Evolutionary conservation across 2,888 invertebrate species (phyloP), one percentile per base, ranked within the genome.

Genomic region (Herminia tarsipennalis): DNA sequence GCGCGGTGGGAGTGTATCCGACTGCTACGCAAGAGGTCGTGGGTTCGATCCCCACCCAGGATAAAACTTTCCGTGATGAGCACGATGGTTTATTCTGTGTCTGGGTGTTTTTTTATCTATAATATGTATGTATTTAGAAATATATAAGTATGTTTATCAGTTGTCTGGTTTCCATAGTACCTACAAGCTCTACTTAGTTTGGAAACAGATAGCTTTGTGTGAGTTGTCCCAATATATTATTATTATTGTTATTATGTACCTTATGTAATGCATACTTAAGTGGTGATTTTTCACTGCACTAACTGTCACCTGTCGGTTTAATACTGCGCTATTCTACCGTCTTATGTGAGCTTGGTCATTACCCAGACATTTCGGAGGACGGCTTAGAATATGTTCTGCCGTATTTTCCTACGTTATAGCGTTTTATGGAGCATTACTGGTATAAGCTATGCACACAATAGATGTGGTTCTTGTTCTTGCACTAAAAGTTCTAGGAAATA

Each of bases 241-340:
- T n/a, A n/a, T 5, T 25, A 10, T 25, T 12, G 2, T 12, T 25
- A 25, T 25, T 25, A 6, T 25, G 12, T 25, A 25, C 12, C 25
- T 12, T 5, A 12, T 12, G 5, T 12, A 2, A 9, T 25, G 5
- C 2, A 10, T 1, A 25, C 5, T n/a, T n/a, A n/a, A 12, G 1
- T 2, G 10, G 12, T 3, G 25, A 25, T 12, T 25, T 25, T 25
- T 5, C 10, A 5, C 9, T 5, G 12, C 12, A 9, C 5, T 25
- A 24, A n/a, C 10, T 24, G 25, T 25, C 6, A n/a, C 44, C 24
- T 42, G 37, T 30, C 40, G 51, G 20, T 18, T 9, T 10, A 14
- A 21, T 13, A 28, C 28, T 20, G n/a, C 37, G 45, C 47, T 59
- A 38, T 56, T 53, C 16, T 22, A 17, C 14, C 14, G n/a, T 13